A percentile compares a stretch with the other conserved stretches of the same genome.
Conservation (phyloP, 2,888 invertebrate genomes). For the Pilophorus perplexus region DNA sequence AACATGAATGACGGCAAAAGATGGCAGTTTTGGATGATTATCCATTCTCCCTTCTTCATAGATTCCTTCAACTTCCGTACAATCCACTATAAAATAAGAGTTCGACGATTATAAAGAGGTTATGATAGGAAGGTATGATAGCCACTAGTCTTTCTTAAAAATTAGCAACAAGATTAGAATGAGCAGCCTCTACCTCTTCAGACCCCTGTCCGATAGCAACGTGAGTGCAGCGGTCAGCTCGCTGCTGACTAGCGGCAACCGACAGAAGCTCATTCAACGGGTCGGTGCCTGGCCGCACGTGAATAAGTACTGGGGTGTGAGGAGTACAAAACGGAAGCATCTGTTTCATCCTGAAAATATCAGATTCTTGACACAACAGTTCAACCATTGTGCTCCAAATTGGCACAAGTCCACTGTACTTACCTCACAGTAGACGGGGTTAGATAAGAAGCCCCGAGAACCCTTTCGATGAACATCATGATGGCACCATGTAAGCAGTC, state of each 20-base stretch:
- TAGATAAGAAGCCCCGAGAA: slow-evolving; percentile 84
- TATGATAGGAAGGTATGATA: too few species aligned
- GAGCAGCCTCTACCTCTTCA: slow-evolving; percentile 7
- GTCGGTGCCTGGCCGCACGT: slow-evolving; percentile 91
- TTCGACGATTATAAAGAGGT: too few species aligned
- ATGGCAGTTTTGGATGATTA: slow-evolving; percentile 92
- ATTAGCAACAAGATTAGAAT: too few species aligned
- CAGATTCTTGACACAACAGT: too few species aligned
- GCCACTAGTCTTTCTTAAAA: too few species aligned
- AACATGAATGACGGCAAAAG: slow-evolving; percentile 74
- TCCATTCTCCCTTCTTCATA: slow-evolving; percentile 77
- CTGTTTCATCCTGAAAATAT: slow-evolving; percentile 77
- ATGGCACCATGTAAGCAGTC: slow-evolving; percentile 63
- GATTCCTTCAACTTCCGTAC: slow-evolving; percentile 53
- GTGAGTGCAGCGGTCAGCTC: neutral
- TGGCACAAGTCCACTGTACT: too few species aligned
- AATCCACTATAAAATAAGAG: too few species aligned
- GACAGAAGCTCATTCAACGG: slow-evolving; percentile 84
- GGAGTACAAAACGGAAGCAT: slow-evolving; percentile 83
- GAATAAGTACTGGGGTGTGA: slow-evolving; percentile 84
- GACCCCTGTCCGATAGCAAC: slow-evolving; percentile 6
- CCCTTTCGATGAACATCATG: slow-evolving; percentile 73
- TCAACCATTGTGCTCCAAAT: too few species aligned
- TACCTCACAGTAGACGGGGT: slow-evolving; percentile 78
- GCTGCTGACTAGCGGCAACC: slow-evolving; percentile 57